Percentiles rank a stretch among this genome's conserved stretches.
These are phyloP conservation scores for Chunga burmeisteri DNA, from an alignment of 2,113 vertebrate species.

Conservation along the genomic window DNA sequence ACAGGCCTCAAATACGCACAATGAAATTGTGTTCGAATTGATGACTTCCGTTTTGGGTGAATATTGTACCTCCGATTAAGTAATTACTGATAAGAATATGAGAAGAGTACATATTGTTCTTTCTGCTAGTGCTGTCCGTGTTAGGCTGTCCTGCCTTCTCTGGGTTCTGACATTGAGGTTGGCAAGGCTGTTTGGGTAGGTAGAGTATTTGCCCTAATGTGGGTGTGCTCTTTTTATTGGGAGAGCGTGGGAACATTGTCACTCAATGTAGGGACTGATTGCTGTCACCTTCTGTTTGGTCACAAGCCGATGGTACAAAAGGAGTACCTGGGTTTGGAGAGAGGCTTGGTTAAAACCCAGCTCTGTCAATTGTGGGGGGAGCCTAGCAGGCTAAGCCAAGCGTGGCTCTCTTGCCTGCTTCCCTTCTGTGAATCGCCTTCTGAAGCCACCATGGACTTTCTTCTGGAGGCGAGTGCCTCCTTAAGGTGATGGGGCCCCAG, in stretches of 20 bases:
- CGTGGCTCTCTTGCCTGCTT: too few relatives aligned
- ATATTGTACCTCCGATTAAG: not conserved
- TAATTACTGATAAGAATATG: not conserved
- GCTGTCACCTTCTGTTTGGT: not conserved
- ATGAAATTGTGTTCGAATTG: fast-evolving
- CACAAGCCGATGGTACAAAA: fast-evolving
- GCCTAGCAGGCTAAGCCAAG: not conserved
- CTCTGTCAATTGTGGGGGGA: too few relatives aligned
- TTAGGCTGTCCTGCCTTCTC: too few relatives aligned
- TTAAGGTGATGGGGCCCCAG: not conserved
- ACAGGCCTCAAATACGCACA: too few relatives aligned
- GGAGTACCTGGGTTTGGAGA: not conserved
- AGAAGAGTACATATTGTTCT: not conserved
- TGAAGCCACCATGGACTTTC: fast-evolving
- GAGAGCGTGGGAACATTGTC: fast-evolving
- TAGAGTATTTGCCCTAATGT: too few relatives aligned
- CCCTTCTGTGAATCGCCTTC: not conserved
- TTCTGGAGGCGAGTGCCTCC: not conserved
- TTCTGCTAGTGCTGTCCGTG: not conserved
- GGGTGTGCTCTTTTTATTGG: fast-evolving
- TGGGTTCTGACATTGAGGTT: not conserved
- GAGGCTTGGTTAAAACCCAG: not conserved
- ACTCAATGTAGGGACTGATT: fast-evolving
- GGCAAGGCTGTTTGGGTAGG: fast-evolving
- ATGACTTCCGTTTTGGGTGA: not conserved